Percentiles rank a stretch among this genome's conserved stretches.
Conservation (phyloP, 2,797 vertebrate genomes). For the Periophthalmus magnuspinnatus region DNA sequence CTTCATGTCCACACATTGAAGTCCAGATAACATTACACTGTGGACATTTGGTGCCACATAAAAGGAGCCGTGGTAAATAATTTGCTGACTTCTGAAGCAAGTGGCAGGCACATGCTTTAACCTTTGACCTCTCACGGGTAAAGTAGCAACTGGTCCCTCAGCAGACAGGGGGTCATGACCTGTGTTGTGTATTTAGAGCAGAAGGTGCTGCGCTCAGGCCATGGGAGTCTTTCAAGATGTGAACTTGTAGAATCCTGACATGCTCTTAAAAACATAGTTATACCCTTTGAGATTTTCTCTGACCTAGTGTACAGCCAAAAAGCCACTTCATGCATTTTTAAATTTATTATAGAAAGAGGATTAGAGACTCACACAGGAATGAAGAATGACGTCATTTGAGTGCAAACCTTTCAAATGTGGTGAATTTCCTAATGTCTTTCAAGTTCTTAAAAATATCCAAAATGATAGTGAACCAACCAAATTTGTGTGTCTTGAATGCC, state of each 20-base stretch:
- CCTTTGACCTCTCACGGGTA: slow-evolving; percentile 9
- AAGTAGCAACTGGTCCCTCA: slow-evolving; percentile 59
- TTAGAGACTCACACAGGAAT: neutral
- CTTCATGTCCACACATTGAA: neutral
- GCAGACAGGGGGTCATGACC: slow-evolving; percentile 34
- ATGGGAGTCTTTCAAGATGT: slow-evolving; percentile 10
- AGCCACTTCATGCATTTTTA: neutral
- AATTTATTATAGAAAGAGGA: neutral
- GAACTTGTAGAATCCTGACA: slow-evolving; percentile 19
- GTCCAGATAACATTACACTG: slow-evolving; percentile 34
- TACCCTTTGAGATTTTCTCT: neutral
- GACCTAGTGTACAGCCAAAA: neutral
- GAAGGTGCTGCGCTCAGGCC: slow-evolving; percentile 31
- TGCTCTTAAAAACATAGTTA: neutral
- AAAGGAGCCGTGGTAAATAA: slow-evolving; percentile 34
- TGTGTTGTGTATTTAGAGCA: slow-evolving; percentile 48
- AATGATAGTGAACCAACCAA: too few relatives aligned
- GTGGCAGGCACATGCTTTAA: slow-evolving; percentile 44
- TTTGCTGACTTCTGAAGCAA: slow-evolving; percentile 51
- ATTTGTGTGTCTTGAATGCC: neutral
- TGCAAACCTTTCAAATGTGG: neutral
- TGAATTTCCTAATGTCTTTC: neutral
- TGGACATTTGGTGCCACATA: slow-evolving; percentile 30
- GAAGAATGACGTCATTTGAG: neutral
- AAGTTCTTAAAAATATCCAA: too few relatives aligned